These are phyloP conservation scores for Corythornis madagascariensis DNA, from an alignment of 2,113 vertebrate species.

Conservation along the genomic window DNA sequence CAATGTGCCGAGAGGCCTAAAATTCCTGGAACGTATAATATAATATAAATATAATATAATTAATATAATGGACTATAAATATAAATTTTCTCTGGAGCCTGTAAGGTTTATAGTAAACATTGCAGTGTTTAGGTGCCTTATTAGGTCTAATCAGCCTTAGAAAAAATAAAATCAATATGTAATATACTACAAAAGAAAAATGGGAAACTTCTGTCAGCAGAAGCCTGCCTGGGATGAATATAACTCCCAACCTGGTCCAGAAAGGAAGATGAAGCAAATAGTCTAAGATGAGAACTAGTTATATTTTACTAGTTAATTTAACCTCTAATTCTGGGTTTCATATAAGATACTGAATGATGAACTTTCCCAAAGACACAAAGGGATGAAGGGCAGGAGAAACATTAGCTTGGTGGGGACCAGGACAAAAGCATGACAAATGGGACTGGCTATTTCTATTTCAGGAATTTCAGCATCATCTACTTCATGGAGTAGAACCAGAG, in stretches of 20 bases:
- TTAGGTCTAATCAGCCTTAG: neutral
- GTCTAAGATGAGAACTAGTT: neutral
- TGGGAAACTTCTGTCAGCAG: neutral
- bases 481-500: slow-evolving; percentile 11
- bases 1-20: neutral
- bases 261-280: neutral
- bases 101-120: neutral
- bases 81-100: neutral
- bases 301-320: neutral
- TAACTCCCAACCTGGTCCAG: neutral
- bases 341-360: neutral
- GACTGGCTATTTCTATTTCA: neutral
- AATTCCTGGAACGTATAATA: neutral
- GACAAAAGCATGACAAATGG: slow-evolving; percentile 31
- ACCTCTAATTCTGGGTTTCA: neutral
- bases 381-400: neutral
- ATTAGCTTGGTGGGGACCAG: neutral
- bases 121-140: neutral
- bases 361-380: neutral
- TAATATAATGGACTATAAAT: too few species aligned
- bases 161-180: neutral
- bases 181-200: neutral
- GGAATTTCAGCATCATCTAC: neutral
- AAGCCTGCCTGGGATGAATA: neutral
- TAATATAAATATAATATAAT: too few species aligned